Evolutionary conservation across 1,140 invertebrate genomes (phyloP), one percentile per base, ranked within the genome.

Genomic region (Seison nebaliae): DNA sequence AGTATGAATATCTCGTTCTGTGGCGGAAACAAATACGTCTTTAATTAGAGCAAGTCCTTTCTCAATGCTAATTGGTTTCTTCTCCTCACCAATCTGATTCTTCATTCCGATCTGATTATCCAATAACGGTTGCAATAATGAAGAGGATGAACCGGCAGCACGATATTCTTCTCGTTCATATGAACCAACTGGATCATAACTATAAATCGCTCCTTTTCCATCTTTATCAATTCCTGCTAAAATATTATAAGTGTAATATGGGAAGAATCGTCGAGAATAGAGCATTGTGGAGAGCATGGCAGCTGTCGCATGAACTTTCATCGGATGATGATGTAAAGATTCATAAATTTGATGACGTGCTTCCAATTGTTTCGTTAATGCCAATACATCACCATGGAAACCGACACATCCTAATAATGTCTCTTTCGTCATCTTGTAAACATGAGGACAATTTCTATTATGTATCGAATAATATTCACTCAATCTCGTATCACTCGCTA

Each of bases 221-320:
- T 69, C 54, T 23, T 64, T 58, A 55, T 70, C 66, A 8, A 70
- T 43, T 19, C 91, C 91, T 44, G 78, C 84, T 35, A 98, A 58
- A 20, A 96, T 71, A 53, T 88, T 93, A 20, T 75, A 76, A 7
- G 91, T 73, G 54, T 96, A 98, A 53, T 93, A 96, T 1, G 91
- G 91, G 57, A 98, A 98, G 55, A 98, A 96, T 43, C 91, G 67
- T 47, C 81, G 80, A 49, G 83, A 75, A 53, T 98, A 98, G 40
- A 98, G 62, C 66, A 88, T 75, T 5, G 76, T 86, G 0, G 86
- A 81, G 1, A 96, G 55, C 72, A 96, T 75, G 58, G 93, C 81
- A 11, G 86, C 78, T 11, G 79, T 67, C 8, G 88, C 81, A 42
- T 72, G 66, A 1, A 84, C 84, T 3, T 72, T 66, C 79, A 96